Conservation (phyloP, 2,113 vertebrate species). For the Calidris pugnax region DNA sequence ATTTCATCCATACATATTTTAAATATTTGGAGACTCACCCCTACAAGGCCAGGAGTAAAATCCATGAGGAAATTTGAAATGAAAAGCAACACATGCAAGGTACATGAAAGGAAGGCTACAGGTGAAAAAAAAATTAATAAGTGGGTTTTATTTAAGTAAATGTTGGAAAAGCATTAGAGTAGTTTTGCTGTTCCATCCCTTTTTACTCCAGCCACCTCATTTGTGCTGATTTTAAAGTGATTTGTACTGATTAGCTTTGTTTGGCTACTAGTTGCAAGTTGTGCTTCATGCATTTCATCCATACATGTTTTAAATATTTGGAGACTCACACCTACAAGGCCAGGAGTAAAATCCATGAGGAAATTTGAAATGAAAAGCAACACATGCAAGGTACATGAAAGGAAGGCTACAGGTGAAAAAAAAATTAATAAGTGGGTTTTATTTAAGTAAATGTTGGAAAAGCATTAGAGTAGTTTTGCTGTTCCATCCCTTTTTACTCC, state of each 20-base stretch:
- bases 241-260: not conserved
- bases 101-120: not conserved
- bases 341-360: not conserved
- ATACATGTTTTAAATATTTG: not conserved
- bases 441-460: not conserved
- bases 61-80: not conserved
- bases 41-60: not conserved
- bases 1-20: not conserved
- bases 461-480: not conserved
- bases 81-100: not conserved
- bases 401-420: not conserved
- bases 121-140: not conserved
- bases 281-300: not conserved
- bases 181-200: not conserved
- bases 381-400: not conserved
- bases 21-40: not conserved
- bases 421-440: not conserved
- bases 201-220: not conserved
- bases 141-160: not conserved
- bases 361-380: not conserved
- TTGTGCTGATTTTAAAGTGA: not conserved
- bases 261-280: not conserved
- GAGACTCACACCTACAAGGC: not conserved
- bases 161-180: not conserved
- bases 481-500: not conserved